Percentiles rank a stretch among this genome's conserved stretches.
Conservation (phyloP, 2,888 invertebrate species). For the Pyrgus malvae region DNA sequence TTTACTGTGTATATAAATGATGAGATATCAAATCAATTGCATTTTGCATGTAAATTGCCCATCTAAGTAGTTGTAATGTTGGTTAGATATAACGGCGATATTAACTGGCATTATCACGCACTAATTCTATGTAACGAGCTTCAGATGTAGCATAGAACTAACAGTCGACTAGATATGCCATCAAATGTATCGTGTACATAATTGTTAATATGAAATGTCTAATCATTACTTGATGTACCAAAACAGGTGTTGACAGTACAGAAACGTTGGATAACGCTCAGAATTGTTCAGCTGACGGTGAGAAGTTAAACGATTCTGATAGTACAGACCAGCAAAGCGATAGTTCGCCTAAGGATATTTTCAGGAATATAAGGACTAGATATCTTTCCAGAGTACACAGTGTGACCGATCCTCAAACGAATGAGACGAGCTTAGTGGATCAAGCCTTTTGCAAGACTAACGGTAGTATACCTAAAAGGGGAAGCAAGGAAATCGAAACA, state of each 20-base stretch:
- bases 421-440: slow-evolving; percentile 54
- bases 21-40: neutral
- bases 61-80: slow-evolving; percentile 12
- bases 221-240: slow-evolving; percentile 66
- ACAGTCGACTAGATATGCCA: slow-evolving; percentile 33
- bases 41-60: slow-evolving; percentile 15
- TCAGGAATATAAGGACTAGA: slow-evolving; percentile 66
- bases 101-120: slow-evolving; percentile 65
- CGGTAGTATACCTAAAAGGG: slow-evolving; percentile 39
- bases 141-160: slow-evolving; percentile 40
- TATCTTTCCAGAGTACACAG: slow-evolving; percentile 71
- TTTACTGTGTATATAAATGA: no score
- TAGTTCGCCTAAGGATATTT: slow-evolving; percentile 60
- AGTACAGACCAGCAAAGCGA: slow-evolving; percentile 57
- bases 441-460: slow-evolving; percentile 65
- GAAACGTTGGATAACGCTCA: slow-evolving; percentile 66
- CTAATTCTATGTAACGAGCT: slow-evolving; percentile 66
- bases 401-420: slow-evolving; percentile 56
- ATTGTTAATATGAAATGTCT: slow-evolving; percentile 53
- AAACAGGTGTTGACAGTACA: slow-evolving; percentile 73
- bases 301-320: slow-evolving; percentile 51
- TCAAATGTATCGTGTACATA: slow-evolving; percentile 45
- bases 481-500: slow-evolving; percentile 11
- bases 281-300: slow-evolving; percentile 58
- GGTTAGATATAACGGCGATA: slow-evolving; percentile 38